These are phyloP conservation scores for Salticus scenicus DNA, from an alignment of 2,888 invertebrate species.

Conservation along the genomic window DNA sequence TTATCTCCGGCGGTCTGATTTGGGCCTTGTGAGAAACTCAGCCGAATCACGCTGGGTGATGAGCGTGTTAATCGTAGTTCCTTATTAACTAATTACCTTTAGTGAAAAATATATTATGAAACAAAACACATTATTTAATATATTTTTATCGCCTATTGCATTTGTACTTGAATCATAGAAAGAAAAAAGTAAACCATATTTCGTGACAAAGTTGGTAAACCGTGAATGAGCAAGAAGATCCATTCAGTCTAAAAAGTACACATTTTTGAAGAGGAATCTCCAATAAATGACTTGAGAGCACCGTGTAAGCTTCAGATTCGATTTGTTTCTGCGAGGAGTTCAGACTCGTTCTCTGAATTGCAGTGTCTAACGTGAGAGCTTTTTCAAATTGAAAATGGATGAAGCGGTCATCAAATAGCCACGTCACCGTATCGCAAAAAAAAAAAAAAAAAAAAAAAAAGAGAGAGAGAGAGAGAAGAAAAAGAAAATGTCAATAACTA, in stretches of 20 bases:
- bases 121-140: too few relatives aligned
- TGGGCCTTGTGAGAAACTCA: too few relatives aligned
- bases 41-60: too few relatives aligned
- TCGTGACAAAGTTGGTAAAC: background rate
- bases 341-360: constrained; percentile 34
- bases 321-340: constrained; percentile 52
- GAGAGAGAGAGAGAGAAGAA: background rate
- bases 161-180: background rate
- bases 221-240: background rate
- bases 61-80: too few relatives aligned
- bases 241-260: constrained; percentile 29
- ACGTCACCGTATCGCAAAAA: constrained; percentile 52
- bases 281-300: constrained; percentile 13
- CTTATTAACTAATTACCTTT: too few relatives aligned
- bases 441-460: constrained; percentile 7
- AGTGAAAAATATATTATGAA: too few relatives aligned
- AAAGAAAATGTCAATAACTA: background rate
- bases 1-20: too few relatives aligned
- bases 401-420: constrained; percentile 54
- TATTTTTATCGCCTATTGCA: background rate
- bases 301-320: constrained; percentile 36
- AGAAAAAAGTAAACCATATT: background rate
- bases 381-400: constrained; percentile 54
- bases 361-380: constrained; percentile 38
- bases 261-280: constrained; percentile 19